Percentiles rank a stretch among this genome's conserved stretches.
These are phyloP conservation scores for Parotocinclus haroldoi DNA, from an alignment of 2,797 vertebrate species.

Conservation along the genomic window DNA sequence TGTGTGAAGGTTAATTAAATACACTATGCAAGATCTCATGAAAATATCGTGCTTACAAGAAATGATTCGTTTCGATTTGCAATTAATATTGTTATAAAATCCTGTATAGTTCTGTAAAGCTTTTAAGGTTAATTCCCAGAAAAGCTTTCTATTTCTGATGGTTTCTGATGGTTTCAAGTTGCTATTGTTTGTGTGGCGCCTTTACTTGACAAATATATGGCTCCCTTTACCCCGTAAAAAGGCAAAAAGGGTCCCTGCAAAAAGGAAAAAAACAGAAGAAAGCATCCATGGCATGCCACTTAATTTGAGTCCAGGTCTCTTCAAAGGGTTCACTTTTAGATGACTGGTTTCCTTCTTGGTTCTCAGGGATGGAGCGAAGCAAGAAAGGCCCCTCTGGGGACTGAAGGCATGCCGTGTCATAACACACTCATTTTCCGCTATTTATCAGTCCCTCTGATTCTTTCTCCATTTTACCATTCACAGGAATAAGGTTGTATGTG, in stretches of 20 bases:
- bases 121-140: not conserved
- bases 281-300: conserved; percentile 67
- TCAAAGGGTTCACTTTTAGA: conserved; percentile 69
- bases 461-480: conserved; percentile 67
- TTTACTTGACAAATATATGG: conserved; percentile 39
- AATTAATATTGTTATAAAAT: no score
- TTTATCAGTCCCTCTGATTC: conserved; percentile 67
- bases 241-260: conserved; percentile 30
- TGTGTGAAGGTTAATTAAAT: no score
- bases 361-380: conserved; percentile 63
- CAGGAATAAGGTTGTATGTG: conserved; percentile 64
- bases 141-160: not conserved
- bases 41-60: no score
- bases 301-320: conserved; percentile 63
- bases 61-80: no score
- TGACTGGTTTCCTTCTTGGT: conserved; percentile 58
- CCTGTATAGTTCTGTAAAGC: not conserved
- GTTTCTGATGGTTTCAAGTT: conserved; percentile 41
- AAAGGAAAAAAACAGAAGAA: conserved; percentile 50
- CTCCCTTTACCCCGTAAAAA: conserved; percentile 29
- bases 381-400: conserved; percentile 73
- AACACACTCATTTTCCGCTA: conserved; percentile 71
- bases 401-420: conserved; percentile 70
- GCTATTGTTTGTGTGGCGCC: conserved; percentile 35
- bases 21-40: no score